Evolutionary conservation across 2,113 vertebrate species (phyloP), one percentile per base, ranked within the genome.

Genomic region (Athene noctua): DNA sequence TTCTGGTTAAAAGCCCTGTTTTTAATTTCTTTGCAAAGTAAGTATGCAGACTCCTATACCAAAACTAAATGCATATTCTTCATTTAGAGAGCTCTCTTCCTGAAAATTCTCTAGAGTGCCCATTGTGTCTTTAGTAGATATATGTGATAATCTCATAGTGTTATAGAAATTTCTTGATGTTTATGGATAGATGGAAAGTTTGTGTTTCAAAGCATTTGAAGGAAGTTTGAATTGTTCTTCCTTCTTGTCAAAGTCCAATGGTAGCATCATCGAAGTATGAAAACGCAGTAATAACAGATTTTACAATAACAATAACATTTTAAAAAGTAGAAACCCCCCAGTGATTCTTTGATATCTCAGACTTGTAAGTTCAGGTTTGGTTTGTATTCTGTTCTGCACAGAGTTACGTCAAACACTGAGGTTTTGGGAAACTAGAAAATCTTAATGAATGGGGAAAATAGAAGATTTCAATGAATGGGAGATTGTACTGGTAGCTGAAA

Each of bases 11-110:
- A 97, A 87, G 34, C 15, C 63, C 74, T 88, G 94, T 4, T 80
- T 96, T 95, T 74, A 92, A 95, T 97, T 95, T 96, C 63, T 96
- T 91, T 90, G 42, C 44, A 88, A 91, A 95, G 71, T 88, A 92
- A 95, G 88, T 87, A 94, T 58, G 29, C 70, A 93, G 47, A 38
- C 47, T 88, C 27, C 42, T 88, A 38, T 80, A 92, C 30, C 13
- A 93, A 93, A 96, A 88, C 71, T 86, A 80, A 91, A 94, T 49
- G 58, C 51, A 52, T 32, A 71, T 66, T 95, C 74, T 88, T 88
- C 46, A 88, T 85, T 86, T 84, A 87, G 57, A 51, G 44, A 80
- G 22, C 13, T 38, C 30, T 84, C 40, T 92, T 92, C 36, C 58
- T 94, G 91, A 84, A 94, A 87, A 81, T 73, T 73, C 47, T 75